Percentiles rank a stretch among this genome's conserved stretches.
Evolutionary conservation across 2,797 vertebrate genomes (phyloP).

Genomic region (Phylloscopus collybita): DNA sequence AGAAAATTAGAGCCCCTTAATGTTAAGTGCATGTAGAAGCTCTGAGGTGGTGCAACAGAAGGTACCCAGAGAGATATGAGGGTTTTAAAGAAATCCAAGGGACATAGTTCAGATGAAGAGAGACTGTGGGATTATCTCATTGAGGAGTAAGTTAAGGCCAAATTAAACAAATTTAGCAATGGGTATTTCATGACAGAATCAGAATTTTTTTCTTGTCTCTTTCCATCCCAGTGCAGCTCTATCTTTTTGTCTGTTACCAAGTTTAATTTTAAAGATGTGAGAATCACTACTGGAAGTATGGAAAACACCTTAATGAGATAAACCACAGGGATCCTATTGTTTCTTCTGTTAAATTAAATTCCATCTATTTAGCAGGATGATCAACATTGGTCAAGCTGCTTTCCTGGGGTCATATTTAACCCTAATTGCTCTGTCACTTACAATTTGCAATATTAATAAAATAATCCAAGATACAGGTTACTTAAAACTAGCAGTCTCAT

Average conservation of each 20-base stretch:
- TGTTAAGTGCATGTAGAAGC: neutral
- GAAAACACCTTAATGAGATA: constrained; percentile 10
- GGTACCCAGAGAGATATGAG: neutral
- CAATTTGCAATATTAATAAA: constrained; percentile 37
- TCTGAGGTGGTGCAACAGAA: constrained; percentile 19
- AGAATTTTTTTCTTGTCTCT: neutral
- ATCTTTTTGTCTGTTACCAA: neutral
- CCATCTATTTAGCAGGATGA: constrained; percentile 1
- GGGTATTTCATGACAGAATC: neutral
- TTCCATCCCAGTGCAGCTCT: neutral
- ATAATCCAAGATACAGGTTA: neutral
- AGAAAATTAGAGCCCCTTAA: neutral
- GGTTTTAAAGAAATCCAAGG: constrained; percentile 5
- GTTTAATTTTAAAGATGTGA: neutral
- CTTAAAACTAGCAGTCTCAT: neutral
- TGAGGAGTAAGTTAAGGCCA: neutral
- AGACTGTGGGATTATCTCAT: neutral
- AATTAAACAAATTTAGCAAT: neutral
- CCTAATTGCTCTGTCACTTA: constrained; percentile 18
- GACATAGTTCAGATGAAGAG: neutral
- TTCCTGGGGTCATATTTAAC: constrained; percentile 3
- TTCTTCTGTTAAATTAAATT: constrained; percentile 4
- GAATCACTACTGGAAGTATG: neutral
- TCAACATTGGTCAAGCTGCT: constrained; percentile 8
- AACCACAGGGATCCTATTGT: constrained; percentile 10